Evolutionary conservation across 2,888 invertebrate genomes (phyloP).

Genomic region (Eupithecia vulgata): DNA sequence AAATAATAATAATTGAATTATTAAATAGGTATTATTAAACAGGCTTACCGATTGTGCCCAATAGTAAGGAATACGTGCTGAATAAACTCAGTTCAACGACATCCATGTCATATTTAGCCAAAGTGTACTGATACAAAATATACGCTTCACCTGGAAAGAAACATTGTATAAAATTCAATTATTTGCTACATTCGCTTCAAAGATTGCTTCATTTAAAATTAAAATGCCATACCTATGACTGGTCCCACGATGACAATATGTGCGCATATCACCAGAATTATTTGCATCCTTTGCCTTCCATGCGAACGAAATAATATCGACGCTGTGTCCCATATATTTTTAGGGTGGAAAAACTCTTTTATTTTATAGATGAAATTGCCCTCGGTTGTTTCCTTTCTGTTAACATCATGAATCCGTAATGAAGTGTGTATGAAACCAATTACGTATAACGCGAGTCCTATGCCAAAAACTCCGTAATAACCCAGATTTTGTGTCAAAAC

Average conservation of each 20-base stretch:
- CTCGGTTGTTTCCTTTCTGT: constrained; percentile 53
- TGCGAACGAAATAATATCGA: constrained; percentile 65
- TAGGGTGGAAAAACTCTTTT: constrained; percentile 66
- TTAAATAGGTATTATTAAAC: not conserved
- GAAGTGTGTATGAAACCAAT: constrained; percentile 69
- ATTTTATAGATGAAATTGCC: constrained; percentile 59
- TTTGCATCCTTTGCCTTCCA: constrained; percentile 57
- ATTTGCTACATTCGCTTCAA: constrained; percentile 3
- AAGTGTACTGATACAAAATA: constrained; percentile 76
- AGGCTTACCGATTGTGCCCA: constrained; percentile 79
- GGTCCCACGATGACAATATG: constrained; percentile 77
- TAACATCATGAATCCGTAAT: constrained; percentile 69
- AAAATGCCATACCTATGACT: constrained; percentile 65
- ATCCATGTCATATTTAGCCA: constrained; percentile 81
- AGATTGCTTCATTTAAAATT: constrained; percentile 24
- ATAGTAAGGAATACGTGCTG: constrained; percentile 73
- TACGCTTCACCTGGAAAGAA: constrained; percentile 77
- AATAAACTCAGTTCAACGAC: constrained; percentile 80
- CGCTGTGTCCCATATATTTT: constrained; percentile 71
- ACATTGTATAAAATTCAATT: constrained; percentile 13
- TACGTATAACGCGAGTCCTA: constrained; percentile 61
- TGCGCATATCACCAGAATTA: constrained; percentile 69
- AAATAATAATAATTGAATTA: no score
- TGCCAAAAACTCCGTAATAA: constrained; percentile 75
- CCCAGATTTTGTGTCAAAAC: constrained; percentile 74